Base-by-base conservation (phyloP, 2,113 vertebrate genomes). In the Platysteira castanea region DNA sequence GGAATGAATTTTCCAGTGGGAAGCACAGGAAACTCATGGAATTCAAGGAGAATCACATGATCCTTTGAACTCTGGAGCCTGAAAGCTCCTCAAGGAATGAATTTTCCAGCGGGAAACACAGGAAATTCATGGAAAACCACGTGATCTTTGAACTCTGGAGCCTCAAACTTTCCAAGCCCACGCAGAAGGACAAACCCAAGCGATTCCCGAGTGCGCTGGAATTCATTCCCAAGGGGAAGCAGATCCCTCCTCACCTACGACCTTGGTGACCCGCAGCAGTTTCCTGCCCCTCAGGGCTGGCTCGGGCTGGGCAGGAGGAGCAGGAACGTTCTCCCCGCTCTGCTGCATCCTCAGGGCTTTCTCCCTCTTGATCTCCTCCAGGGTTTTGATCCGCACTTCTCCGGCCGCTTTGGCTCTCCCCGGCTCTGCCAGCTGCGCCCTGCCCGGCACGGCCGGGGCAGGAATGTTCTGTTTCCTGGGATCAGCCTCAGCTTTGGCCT, bases 321-420 rank as follows among this genome's bases (percentile, higher is more conserved):
- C 90, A 3, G 79, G 20, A 2, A 61, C 23, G 5, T 88, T 92
- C 84, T 98, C 96, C 17, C 84, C 42, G 10, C 96, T 95, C 73
- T 96, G 96, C 95, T 98, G 99, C 68, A 97, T 84, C 73, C 98
- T 94, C 27, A 98, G 97, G 7, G 99, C 98, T 87, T 99, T 99
- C 95, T 99, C 99, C 83, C 97, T 98, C 65, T 98, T 99, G 90
- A 99, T 99, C 89, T 99, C 99, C 63, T 99, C 99, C 85, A 99
- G 54, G 1, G 99, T 99, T 97, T 99, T 99, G 9, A 99, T 97
- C 19, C 87, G 79, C 9, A 99, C 97, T 15, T 98, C 98, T 44
- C 95, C 89, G 5, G 93, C 59, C 1, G 93, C 37, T 46, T 70
- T 98, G 26, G 93, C 65, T 81, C 82, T 97, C 0, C 63, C 79